Evolutionary conservation across 2,113 vertebrate genomes (phyloP).

Genomic region (Pontoporia blainvillei): DNA sequence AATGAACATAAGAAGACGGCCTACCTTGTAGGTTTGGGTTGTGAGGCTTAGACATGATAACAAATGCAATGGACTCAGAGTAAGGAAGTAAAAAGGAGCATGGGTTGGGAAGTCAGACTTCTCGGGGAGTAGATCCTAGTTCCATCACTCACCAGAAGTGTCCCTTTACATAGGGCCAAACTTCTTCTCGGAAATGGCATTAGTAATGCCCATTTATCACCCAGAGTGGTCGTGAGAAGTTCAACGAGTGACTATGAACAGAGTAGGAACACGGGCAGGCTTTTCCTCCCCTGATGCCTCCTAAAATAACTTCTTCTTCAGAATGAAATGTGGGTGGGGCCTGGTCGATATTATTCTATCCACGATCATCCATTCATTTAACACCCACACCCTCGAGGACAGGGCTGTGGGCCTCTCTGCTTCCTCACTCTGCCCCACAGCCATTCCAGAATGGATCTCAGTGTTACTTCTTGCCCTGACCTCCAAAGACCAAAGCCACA

Average conservation of each 20-base stretch:
- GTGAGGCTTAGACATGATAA: not conserved
- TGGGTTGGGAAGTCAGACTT: too few species aligned
- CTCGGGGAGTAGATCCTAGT: not conserved
- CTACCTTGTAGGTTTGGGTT: not conserved
- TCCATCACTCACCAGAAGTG: not conserved
- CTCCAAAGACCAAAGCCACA: not conserved
- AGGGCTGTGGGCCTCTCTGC: not conserved
- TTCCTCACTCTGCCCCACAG: not conserved
- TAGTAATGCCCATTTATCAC: not conserved
- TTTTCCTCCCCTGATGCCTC: not conserved
- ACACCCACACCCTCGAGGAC: rapidly evolving
- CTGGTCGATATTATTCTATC: not conserved
- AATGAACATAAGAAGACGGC: not conserved
- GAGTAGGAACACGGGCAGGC: not conserved
- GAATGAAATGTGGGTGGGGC: not conserved
- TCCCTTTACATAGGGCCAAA: not conserved
- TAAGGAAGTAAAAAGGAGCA: not conserved
- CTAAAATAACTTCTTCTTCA: not conserved
- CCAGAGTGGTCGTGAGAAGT: not conserved
- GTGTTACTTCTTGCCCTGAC: not conserved
- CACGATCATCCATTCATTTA: not conserved
- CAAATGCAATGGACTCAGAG: not conserved
- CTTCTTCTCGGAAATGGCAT: not conserved
- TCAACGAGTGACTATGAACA: not conserved
- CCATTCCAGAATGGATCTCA: not conserved